Conservation (phyloP, 2,888 invertebrate species). For the Limnephilus lunatus region DNA sequence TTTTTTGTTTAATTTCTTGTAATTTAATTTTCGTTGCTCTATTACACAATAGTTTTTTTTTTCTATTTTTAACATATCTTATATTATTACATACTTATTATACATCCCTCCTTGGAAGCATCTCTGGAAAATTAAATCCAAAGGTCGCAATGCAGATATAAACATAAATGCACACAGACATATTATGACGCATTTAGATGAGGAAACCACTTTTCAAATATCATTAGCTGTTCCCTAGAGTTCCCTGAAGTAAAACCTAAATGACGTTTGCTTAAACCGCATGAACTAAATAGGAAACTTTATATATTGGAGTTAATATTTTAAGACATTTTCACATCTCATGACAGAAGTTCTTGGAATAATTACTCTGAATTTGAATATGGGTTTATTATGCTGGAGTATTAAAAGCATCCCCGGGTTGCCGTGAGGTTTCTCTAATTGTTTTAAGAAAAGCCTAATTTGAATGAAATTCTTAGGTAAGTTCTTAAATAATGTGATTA, state of each 20-base stretch:
- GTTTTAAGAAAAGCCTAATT: background rate
- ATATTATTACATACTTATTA: background rate
- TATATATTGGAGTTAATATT: constrained; percentile 6
- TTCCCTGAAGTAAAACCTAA: constrained; percentile 26
- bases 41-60: too few relatives aligned
- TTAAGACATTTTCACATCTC: constrained; percentile 25
- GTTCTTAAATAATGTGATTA: background rate
- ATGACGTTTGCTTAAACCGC: constrained; percentile 41
- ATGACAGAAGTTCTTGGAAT: constrained; percentile 20
- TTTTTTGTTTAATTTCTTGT: too few relatives aligned
- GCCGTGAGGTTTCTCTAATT: background rate
- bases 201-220: constrained; percentile 49
- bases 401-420: background rate
- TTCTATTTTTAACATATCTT: too few relatives aligned
- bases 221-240: constrained; percentile 34
- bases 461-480: background rate
- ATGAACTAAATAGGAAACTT: constrained; percentile 39
- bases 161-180: background rate
- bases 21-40: too few relatives aligned
- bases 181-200: background rate
- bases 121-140: too few relatives aligned
- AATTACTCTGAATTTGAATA: constrained; percentile 15
- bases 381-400: background rate
- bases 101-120: background rate
- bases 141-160: background rate